A percentile compares a stretch with the other conserved stretches of the same genome.
phyloP scores from a whole-genome alignment of 2,113 vertebrate species.

The Monopterus albus region DNA sequence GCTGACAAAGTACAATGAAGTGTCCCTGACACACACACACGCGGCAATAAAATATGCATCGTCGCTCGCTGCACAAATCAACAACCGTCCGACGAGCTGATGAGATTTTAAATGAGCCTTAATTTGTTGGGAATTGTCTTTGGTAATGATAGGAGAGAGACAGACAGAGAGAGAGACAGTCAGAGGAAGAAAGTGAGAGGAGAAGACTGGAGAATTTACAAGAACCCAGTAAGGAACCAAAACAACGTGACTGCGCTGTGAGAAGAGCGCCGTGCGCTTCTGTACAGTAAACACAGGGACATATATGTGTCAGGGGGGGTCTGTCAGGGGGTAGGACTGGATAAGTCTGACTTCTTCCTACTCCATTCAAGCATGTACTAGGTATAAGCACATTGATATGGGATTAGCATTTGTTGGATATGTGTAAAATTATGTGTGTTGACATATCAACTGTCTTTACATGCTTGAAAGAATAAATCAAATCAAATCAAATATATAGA shows the following conservation, averaged over 20 bases:
- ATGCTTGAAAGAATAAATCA: no score
- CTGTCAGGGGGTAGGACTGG: no score
- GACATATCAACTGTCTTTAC: no score
- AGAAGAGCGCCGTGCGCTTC: no score
- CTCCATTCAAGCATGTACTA: no score
- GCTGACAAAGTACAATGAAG: slow-evolving; percentile 62
- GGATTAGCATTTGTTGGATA: no score
- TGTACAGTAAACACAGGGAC: background rate
- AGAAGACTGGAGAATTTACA: background rate
- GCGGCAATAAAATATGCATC: slow-evolving; percentile 70
- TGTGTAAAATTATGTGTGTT: no score
- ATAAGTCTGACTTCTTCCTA: no score
- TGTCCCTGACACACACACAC: slow-evolving; percentile 14
- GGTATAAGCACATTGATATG: no score
- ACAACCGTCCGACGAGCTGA: slow-evolving; percentile 62
- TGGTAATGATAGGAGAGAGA: slow-evolving; percentile 44
- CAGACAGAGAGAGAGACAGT: slow-evolving; percentile 5
- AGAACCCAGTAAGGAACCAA: no score
- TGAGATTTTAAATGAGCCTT: slow-evolving; percentile 76
- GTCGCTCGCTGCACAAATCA: slow-evolving; percentile 67
- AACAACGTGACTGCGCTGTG: background rate
- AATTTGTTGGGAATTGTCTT: slow-evolving; percentile 76
- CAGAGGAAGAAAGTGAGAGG: slow-evolving; percentile 1
- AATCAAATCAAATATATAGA: no score
- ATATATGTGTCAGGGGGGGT: no score